Percentiles rank a stretch among this genome's conserved stretches.
Conservation (phyloP, 1,140 invertebrate species). For the Philotrypesis tridentata region DNA sequence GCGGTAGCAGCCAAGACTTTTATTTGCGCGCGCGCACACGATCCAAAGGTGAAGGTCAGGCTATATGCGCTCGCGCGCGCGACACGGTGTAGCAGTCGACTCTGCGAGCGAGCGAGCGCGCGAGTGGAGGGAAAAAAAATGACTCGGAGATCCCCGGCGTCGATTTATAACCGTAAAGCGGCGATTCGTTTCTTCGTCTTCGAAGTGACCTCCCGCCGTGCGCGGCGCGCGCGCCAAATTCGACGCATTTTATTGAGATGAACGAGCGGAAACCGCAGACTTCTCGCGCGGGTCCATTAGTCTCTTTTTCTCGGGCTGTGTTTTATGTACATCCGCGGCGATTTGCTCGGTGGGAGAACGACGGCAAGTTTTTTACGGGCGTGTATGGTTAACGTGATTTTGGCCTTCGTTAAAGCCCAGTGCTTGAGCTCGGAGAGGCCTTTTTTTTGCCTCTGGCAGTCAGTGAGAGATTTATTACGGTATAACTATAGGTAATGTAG, state of each 20-base stretch:
- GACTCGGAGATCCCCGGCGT: not conserved
- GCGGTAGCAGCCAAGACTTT: not conserved
- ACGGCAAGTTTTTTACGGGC: not conserved
- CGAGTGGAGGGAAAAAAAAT: constrained; percentile 1
- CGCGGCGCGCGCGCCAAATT: constrained; percentile 46
- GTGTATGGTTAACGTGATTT: constrained; percentile 1
- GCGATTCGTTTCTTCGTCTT: not conserved
- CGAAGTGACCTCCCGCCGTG: not conserved
- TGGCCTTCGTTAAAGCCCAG: too few relatives aligned
- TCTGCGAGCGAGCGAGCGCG: not conserved
- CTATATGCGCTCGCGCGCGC: too few relatives aligned
- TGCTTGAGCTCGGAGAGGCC: too few relatives aligned
- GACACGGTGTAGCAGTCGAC: too few relatives aligned
- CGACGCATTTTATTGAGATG: constrained; percentile 70
- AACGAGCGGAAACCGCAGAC: constrained; percentile 56
- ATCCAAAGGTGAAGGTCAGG: not conserved
- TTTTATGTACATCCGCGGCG: not conserved
- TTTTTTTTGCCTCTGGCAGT: too few relatives aligned
- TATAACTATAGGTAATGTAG: too few relatives aligned
- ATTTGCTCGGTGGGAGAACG: not conserved
- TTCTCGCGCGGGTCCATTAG: not conserved
- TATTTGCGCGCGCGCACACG: not conserved
- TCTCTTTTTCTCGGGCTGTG: constrained; percentile 25
- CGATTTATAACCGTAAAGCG: constrained; percentile 7
- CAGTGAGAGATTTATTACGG: too few relatives aligned